phyloP scores from a whole-genome alignment of 1,140 invertebrate genomes.

The Drosophila miranda region DNA sequence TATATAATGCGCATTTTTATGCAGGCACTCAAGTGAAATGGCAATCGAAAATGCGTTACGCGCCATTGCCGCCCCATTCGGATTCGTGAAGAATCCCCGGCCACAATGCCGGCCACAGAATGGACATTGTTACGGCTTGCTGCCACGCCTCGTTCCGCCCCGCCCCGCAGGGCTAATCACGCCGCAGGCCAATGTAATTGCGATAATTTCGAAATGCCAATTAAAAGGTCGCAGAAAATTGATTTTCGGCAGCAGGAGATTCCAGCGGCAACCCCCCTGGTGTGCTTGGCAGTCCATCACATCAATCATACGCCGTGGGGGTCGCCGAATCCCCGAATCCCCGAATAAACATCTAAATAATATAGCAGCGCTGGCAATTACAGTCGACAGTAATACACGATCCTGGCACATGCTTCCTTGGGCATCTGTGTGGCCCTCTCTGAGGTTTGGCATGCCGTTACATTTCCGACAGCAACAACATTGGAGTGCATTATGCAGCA shows the following conservation, averaged over 20 bases:
- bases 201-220: conserved; percentile 54
- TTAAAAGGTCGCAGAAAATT: conserved; percentile 33
- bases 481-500: conserved; percentile 67
- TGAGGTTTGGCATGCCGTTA: conserved; percentile 52
- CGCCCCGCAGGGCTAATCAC: conserved; percentile 23
- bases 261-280: no score
- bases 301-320: conserved; percentile 59
- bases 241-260: background rate
- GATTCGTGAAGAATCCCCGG: conserved; percentile 14
- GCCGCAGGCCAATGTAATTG: conserved; percentile 41
- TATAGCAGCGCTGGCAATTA: conserved; percentile 59
- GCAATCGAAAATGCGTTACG: conserved; percentile 74
- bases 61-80: conserved; percentile 56
- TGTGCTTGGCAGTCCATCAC: background rate
- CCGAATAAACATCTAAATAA: conserved; percentile 68
- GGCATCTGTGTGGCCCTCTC: conserved; percentile 9
- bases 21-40: conserved; percentile 73
- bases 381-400: conserved; percentile 63
- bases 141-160: background rate
- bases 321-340: conserved; percentile 46
- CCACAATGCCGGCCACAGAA: conserved; percentile 57
- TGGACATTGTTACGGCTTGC: conserved; percentile 58
- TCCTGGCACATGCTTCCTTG: conserved; percentile 51
- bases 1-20: conserved; percentile 74
- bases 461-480: conserved; percentile 60